These are phyloP conservation scores for Empis stercorea DNA, from an alignment of 2,888 invertebrate genomes.

Conservation along the genomic window DNA sequence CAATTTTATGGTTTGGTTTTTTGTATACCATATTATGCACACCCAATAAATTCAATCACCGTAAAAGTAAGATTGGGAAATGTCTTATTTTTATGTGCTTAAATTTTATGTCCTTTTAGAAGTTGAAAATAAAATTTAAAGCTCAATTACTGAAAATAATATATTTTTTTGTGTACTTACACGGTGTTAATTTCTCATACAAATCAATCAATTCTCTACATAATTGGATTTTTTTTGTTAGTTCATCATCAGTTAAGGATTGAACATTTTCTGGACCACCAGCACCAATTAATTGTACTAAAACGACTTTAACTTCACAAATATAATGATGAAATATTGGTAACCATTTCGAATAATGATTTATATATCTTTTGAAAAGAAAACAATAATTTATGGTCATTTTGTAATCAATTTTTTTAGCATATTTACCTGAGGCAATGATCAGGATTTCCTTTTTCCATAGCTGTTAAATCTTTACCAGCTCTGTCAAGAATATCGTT, in stretches of 20 bases:
- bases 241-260: slow-evolving; percentile 43
- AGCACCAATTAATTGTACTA: slow-evolving; percentile 60
- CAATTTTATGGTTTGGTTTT: not conserved
- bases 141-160: too few relatives aligned
- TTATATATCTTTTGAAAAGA: slow-evolving; percentile 42
- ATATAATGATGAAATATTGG: slow-evolving; percentile 61
- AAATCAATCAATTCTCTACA: slow-evolving; percentile 50
- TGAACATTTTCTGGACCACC: slow-evolving; percentile 38
- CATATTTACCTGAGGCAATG: slow-evolving; percentile 30
- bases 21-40: too few relatives aligned
- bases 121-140: too few relatives aligned
- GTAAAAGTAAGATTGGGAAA: too few relatives aligned
- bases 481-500: slow-evolving; percentile 52
- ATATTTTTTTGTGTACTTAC: too few relatives aligned
- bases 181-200: slow-evolving; percentile 51
- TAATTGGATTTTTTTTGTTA: slow-evolving; percentile 50
- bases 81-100: too few relatives aligned
- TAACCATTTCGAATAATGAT: slow-evolving; percentile 47
- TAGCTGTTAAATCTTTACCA: slow-evolving; percentile 48
- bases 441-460: slow-evolving; percentile 48
- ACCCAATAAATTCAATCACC: too few relatives aligned
- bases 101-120: too few relatives aligned
- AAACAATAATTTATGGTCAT: not conserved
- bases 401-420: too few relatives aligned
- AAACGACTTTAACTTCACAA: slow-evolving; percentile 57